Evolutionary conservation across 2,113 vertebrate species (phyloP), one percentile per base, ranked within the genome.

Genomic region (Synodontis membranacea): DNA sequence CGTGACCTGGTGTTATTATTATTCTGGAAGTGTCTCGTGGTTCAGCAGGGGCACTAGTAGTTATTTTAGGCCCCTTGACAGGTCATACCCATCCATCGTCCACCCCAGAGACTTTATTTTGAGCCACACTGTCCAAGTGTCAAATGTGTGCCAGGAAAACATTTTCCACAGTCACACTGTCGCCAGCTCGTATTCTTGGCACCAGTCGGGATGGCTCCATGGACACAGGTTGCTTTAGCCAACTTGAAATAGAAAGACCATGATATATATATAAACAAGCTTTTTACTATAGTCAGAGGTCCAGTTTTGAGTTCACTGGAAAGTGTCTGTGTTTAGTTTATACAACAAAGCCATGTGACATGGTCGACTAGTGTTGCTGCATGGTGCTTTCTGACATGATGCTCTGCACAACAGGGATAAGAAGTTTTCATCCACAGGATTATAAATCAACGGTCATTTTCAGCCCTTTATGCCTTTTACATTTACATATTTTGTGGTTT

Each of bases 161-260:
- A 58, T 80, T 80, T 58, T 58, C 52, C 52, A 80, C 78, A 80
- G 78, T 58, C 78, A 80, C 78, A 80, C 78, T 39, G 78, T 58
- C 78, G 28, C 78, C 78, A 80, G 78, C 78, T 80, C 58, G 78
- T 80, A 80, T 80, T 58, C 78, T 80, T 80, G 78, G 78, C 78
- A 80, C 23, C 23, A 15, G 37, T 39, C 78, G 58, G 54, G 34
- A 80, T 17, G 52, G 52, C 78, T 80, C 78, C 78, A 80, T 80
- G 78, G 78, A 80, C 52, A 80, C 78, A 25, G 34, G 21, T 58
- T 80, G 52, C 34, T 80, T 58, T 11, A 19, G 21, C 78, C 52
- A 58, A 80, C 34, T 14, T 42, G 11, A 80, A 58, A 56, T 80
- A 56, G 42, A 80, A 80, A 58, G 34, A 58, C 7, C 8, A 34